phyloP scores from a whole-genome alignment of 2,113 vertebrate species.

The Dromiciops gliroides region DNA sequence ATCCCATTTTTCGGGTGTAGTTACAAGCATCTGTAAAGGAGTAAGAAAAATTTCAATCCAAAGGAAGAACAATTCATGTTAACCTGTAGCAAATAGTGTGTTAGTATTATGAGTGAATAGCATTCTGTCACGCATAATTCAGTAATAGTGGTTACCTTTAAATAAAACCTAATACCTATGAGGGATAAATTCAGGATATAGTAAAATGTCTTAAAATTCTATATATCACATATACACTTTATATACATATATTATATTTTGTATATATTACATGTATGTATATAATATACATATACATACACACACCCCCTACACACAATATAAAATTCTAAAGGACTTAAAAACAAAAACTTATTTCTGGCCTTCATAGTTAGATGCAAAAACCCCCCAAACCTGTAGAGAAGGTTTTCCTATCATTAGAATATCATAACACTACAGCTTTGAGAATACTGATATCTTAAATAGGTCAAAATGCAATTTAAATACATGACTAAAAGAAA shows the following conservation, averaged over 20 bases:
- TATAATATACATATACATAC: neutral
- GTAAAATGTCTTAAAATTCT: slow-evolving; percentile 21
- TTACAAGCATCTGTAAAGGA: slow-evolving; percentile 93
- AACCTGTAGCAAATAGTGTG: neutral
- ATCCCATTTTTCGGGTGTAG: slow-evolving; percentile 99
- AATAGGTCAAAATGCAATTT: neutral
- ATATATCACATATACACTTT: neutral
- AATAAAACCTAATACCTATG: neutral
- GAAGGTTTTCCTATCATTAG: neutral
- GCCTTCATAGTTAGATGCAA: slow-evolving; percentile 1
- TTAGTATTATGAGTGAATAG: slow-evolving; percentile 1
- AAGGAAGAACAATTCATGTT: neutral
- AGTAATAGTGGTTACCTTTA: neutral
- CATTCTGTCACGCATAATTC: slow-evolving; percentile 18
- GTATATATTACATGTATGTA: too few species aligned
- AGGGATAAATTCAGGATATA: neutral
- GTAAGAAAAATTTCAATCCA: slow-evolving; percentile 32
- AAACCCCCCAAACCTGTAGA: slow-evolving; percentile 16
- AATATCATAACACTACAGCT: neutral
- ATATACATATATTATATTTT: too few species aligned
- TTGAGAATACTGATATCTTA: neutral
- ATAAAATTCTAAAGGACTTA: slow-evolving; percentile 12
- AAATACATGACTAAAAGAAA: neutral
- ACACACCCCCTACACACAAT: neutral
- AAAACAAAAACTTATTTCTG: neutral